Evolutionary conservation across 2,888 invertebrate species (phyloP).

Genomic region (Buathra laborator): DNA sequence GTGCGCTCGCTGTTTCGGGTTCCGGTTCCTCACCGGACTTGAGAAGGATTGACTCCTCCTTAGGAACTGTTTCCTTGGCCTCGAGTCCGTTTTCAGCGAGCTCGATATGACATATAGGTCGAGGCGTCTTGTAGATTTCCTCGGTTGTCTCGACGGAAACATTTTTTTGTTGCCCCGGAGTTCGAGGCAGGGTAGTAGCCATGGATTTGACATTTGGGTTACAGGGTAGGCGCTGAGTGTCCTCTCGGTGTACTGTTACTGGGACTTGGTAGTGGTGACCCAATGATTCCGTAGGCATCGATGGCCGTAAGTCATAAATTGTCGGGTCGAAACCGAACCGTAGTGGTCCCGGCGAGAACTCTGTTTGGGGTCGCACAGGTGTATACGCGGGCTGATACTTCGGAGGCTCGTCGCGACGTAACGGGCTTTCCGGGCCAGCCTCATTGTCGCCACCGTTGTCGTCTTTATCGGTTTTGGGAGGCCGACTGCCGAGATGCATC

Average conservation of each 20-base stretch:
- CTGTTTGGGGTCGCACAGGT: neutral
- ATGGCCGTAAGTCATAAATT: neutral
- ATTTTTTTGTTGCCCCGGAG: no score
- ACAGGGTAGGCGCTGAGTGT: neutral
- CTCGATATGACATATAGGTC: no score
- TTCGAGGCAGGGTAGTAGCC: no score
- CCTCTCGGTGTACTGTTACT: neutral
- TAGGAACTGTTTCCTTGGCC: neutral
- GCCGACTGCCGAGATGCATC: slow-evolving; percentile 2
- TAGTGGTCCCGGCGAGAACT: neutral
- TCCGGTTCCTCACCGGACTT: neutral
- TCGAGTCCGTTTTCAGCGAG: no score
- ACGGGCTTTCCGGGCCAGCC: neutral
- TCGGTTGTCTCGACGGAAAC: no score
- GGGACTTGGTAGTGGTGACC: neutral
- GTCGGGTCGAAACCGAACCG: neutral
- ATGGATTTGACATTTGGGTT: no score
- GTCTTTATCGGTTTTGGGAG: neutral
- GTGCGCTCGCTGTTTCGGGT: neutral
- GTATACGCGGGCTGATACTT: neutral
- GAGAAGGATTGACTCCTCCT: neutral
- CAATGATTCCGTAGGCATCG: neutral
- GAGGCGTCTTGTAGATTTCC: no score
- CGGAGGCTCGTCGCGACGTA: neutral
- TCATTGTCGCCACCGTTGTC: neutral